Base-by-base conservation (phyloP, 2,797 vertebrate species). In the Liasis olivaceus region DNA sequence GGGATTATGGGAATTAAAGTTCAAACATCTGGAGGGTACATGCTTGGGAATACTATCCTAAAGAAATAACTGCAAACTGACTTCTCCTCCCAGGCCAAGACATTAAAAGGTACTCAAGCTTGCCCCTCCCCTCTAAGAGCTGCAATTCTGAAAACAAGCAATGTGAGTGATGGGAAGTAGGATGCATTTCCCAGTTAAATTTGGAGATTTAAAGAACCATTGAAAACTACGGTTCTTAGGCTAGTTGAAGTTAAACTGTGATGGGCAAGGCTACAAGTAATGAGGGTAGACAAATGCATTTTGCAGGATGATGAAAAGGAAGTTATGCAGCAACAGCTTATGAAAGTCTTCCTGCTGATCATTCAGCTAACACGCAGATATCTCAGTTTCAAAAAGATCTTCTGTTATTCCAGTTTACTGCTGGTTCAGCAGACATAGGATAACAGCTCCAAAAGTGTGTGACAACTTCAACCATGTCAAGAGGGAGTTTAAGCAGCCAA, bases 331-430 rank as follows among this genome's bases (percentile, higher is more conserved):
- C 20, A 42, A 88, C 31, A 56, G 85, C 31, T 93, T 93, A 93
- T 84, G 92, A 81, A 93, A 93, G 92, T 91, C 89, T 93, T 88
- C 92, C 92, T 91, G 89, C 89, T 54, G 47, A 66, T n/a, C 14
- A 6, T 26, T 9, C 56, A 86, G 85, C 60, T 42, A 84, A 85
- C 47, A 51, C 36, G 85, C 89, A 56, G 8, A 2, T 56, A 51
- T 54, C 36, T 54, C 8, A 2, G 9, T 90, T 90, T 72, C 81
- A 60, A 58, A 92, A 66, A 54, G n/a, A 81, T 84, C 86, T 88
- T 56, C 92, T 84, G 51, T 88, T 84, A n/a, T 51, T 58, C 69
- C 85, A 84, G 69, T 59, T 90, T 66, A 90, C 77, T 28, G 59
- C 85, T 59, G 56, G 91, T 42, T 89, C 87, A 88, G 89, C 4